phyloP scores from a whole-genome alignment of 2,888 invertebrate species.

The Eupeodes luniger region DNA sequence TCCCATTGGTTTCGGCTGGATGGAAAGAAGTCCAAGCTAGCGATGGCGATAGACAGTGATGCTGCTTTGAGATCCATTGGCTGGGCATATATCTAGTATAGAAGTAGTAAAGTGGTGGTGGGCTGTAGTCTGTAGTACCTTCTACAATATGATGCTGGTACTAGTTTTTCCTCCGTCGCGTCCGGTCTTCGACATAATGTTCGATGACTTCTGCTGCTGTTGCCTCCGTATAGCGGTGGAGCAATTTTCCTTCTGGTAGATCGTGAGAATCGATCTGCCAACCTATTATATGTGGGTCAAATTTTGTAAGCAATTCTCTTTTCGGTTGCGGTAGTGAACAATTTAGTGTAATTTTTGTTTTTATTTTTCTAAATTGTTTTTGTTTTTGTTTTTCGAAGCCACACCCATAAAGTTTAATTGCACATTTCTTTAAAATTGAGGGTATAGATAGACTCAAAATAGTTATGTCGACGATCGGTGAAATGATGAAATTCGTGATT shows the following conservation, averaged over 20 bases:
- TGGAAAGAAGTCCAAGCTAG: constrained; percentile 34
- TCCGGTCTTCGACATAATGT: constrained; percentile 38
- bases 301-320: constrained; percentile 64
- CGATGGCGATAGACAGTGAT: constrained; percentile 68
- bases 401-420: constrained; percentile 76
- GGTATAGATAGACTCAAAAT: constrained; percentile 10
- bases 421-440: constrained; percentile 32
- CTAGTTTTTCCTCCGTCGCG: constrained; percentile 37
- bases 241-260: constrained; percentile 66
- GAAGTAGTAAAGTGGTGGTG: constrained; percentile 1
- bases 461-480: constrained; percentile 30
- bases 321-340: constrained; percentile 47
- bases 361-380: constrained; percentile 28
- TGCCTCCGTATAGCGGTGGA: constrained; percentile 14
- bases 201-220: constrained; percentile 18
- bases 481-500: constrained; percentile 50
- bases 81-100: constrained; percentile 7
- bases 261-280: constrained; percentile 77
- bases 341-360: constrained; percentile 60
- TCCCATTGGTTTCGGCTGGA: constrained; percentile 65
- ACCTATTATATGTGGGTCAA: constrained; percentile 76
- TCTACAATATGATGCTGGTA: constrained; percentile 31
- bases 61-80: constrained; percentile 66
- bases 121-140: neutral
- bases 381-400: constrained; percentile 51